Percentiles rank a stretch among this genome's conserved stretches.
phyloP scores from a whole-genome alignment of 2,113 vertebrate species.

The Macaca nemestrina region DNA sequence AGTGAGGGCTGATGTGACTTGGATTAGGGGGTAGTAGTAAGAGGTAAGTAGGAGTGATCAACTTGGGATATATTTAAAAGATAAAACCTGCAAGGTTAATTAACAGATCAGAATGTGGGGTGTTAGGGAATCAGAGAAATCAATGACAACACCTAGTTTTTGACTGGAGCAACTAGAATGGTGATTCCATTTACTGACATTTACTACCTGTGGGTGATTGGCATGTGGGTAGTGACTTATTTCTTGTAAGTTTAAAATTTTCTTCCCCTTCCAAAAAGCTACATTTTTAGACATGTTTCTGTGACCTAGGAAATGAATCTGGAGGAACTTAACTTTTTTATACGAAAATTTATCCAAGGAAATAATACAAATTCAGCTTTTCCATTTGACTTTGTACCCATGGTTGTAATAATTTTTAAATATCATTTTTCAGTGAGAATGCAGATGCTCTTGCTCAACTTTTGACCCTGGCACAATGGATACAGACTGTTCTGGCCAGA shows the following conservation, averaged over 20 bases:
- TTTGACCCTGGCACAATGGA: constrained; percentile 92
- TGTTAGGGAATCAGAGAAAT: not conserved
- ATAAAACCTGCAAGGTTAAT: not conserved
- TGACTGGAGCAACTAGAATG: not conserved
- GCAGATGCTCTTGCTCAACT: constrained; percentile 93
- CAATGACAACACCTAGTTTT: not conserved
- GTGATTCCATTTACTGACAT: constrained; percentile 9
- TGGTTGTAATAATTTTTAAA: constrained; percentile 70
- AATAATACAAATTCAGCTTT: constrained; percentile 15
- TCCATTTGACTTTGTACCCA: constrained; percentile 23
- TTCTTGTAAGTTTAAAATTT: not conserved
- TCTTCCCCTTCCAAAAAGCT: not conserved
- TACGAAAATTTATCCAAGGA: not conserved
- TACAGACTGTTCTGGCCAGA: constrained; percentile 91
- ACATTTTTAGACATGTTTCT: constrained; percentile 28
- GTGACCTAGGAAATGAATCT: not conserved
- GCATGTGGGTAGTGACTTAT: not conserved
- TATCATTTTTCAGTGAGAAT: constrained; percentile 87
- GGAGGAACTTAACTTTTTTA: constrained; percentile 18
- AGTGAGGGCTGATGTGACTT: not conserved
- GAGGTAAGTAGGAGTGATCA: not conserved
- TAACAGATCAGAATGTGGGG: not conserved
- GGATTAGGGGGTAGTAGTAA: not conserved
- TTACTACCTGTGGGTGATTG: not conserved
- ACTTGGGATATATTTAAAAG: not conserved